These are phyloP conservation scores for Stichodactyla mertensii DNA, from an alignment of 64 coral and sea anemone genomes.

Conservation along the genomic window DNA sequence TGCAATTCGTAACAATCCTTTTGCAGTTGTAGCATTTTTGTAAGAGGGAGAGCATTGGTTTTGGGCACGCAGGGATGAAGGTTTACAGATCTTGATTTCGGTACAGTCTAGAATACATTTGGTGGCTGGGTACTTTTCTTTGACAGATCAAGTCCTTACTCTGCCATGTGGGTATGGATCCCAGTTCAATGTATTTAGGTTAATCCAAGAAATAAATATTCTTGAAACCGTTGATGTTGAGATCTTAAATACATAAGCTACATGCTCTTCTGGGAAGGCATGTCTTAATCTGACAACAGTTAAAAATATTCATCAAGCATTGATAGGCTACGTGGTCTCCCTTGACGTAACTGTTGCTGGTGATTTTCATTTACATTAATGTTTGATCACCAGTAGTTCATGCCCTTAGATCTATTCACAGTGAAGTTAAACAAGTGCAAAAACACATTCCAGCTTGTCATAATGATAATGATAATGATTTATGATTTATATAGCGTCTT, in stretches of 20 bases:
- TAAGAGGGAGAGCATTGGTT: slow-evolving; percentile 42
- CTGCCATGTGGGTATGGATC: slow-evolving; percentile 38
- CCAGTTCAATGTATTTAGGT: slow-evolving; percentile 33
- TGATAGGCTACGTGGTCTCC: slow-evolving; percentile 15
- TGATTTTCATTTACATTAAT: slow-evolving; percentile 31
- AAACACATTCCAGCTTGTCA: too few species aligned
- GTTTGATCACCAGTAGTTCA: neutral
- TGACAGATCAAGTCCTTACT: slow-evolving; percentile 35
- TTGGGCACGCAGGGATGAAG: slow-evolving; percentile 24
- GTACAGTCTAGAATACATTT: slow-evolving; percentile 47
- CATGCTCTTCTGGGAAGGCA: slow-evolving; percentile 34
- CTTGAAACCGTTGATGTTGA: slow-evolving; percentile 38
- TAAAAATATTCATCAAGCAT: slow-evolving; percentile 32
- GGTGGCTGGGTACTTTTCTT: slow-evolving; percentile 38
- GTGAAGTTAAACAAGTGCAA: too few species aligned
- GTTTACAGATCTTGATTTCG: slow-evolving; percentile 41
- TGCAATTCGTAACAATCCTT: slow-evolving; percentile 50
- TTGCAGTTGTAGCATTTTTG: slow-evolving; percentile 37
- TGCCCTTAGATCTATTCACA: too few species aligned
- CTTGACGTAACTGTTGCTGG: slow-evolving; percentile 4
- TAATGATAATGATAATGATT: too few species aligned
- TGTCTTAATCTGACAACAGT: slow-evolving; percentile 18
- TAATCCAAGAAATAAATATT: slow-evolving; percentile 40
- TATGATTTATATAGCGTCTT: too few species aligned
- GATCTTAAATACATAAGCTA: slow-evolving; percentile 35